phyloP scores from a whole-genome alignment of 1,140 invertebrate species.

The Conopomorpha cramerella region DNA sequence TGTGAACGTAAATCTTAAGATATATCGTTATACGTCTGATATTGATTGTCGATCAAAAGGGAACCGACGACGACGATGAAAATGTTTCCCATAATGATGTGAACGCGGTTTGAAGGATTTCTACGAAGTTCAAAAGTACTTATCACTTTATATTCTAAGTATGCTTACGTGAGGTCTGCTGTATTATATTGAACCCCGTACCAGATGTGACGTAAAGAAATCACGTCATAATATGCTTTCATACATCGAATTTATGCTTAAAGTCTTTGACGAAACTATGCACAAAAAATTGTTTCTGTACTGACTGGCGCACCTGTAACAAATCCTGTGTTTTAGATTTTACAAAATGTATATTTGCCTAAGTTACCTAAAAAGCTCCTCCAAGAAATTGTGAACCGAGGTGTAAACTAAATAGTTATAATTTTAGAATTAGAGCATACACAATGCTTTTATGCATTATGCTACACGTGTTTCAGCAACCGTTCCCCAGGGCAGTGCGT shows the following conservation, averaged over 20 bases:
- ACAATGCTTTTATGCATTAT: constrained; percentile 29
- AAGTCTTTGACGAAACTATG: too few relatives aligned
- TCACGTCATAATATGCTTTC: too few relatives aligned
- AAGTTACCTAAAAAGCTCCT: not conserved
- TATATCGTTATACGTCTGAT: constrained; percentile 29
- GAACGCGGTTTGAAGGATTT: constrained; percentile 8
- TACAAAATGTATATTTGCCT: too few relatives aligned
- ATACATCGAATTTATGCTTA: too few relatives aligned
- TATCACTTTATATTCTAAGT: too few relatives aligned
- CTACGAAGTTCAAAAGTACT: constrained; percentile 1
- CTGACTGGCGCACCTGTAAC: too few relatives aligned
- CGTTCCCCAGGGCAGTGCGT: constrained; percentile 20
- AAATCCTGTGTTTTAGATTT: too few relatives aligned
- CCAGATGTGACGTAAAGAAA: too few relatives aligned
- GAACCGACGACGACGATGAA: constrained; percentile 20
- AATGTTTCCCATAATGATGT: constrained; percentile 16
- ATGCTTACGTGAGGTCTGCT: too few relatives aligned
- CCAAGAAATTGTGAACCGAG: constrained; percentile 8
- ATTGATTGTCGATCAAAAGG: constrained; percentile 39
- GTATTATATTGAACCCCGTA: too few relatives aligned
- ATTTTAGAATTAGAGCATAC: constrained; percentile 28
- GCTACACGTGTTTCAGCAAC: constrained; percentile 34
- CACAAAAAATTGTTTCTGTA: too few relatives aligned
- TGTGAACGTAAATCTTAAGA: constrained; percentile 35
- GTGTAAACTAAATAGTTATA: constrained; percentile 25